Conservation (phyloP, 2,113 vertebrate species). For the Barbus barbus region DNA sequence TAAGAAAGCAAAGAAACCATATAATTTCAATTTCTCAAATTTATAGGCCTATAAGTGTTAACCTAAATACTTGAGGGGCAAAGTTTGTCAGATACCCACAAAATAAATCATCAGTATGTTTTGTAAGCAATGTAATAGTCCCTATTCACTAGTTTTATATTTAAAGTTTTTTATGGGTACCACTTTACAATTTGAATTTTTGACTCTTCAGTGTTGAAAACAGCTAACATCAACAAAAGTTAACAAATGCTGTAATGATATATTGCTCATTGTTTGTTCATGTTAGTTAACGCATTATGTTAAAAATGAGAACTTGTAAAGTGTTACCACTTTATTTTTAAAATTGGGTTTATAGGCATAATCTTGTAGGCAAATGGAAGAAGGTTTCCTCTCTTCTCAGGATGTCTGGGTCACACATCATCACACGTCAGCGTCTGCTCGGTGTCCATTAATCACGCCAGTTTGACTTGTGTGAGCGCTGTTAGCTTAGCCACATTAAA, state of each 20-base stretch:
- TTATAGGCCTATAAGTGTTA: too few relatives aligned
- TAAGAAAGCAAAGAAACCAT: too few relatives aligned
- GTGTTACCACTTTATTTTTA: background rate
- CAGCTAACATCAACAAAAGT: background rate
- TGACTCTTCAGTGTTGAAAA: too few relatives aligned
- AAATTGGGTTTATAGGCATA: background rate
- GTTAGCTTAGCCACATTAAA: slow-evolving; percentile 47
- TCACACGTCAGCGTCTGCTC: slow-evolving; percentile 7
- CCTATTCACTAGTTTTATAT: too few relatives aligned
- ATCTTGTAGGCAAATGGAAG: background rate
- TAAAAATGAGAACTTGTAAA: background rate
- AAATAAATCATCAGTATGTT: too few relatives aligned
- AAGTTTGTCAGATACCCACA: too few relatives aligned
- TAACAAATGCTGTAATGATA: background rate
- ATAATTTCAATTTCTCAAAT: too few relatives aligned
- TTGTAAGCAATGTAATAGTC: too few relatives aligned
- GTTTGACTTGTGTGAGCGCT: slow-evolving; percentile 15
- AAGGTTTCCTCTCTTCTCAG: background rate
- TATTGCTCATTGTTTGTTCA: background rate
- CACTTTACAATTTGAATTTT: too few relatives aligned
- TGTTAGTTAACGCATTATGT: background rate
- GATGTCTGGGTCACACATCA: slow-evolving; percentile 27
- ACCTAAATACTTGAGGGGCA: too few relatives aligned
- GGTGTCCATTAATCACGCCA: background rate
- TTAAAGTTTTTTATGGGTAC: too few relatives aligned